Evolutionary conservation across 2,888 invertebrate genomes (phyloP).

Genomic region (Alloscopus bannaensis): DNA sequence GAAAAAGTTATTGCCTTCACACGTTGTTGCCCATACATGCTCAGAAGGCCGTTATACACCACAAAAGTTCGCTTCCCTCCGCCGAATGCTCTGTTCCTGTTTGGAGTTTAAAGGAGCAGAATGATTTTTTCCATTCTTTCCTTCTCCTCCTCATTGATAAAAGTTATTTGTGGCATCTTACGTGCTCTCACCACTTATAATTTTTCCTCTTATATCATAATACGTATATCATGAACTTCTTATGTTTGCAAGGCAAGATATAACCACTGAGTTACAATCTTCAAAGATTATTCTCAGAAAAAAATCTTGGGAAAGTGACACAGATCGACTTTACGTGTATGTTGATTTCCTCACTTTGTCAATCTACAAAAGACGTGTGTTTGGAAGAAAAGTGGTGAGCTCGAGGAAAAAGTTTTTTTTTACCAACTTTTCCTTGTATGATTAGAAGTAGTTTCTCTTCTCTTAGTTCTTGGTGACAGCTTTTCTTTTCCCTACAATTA

Average conservation of each 20-base stretch:
- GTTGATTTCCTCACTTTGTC: conserved; percentile 1
- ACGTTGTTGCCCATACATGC: too few relatives aligned
- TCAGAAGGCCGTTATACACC: too few relatives aligned
- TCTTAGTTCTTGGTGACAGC: conserved; percentile 40
- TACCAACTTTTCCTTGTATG: conserved; percentile 26
- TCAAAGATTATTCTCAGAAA: not conserved
- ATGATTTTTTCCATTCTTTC: not conserved
- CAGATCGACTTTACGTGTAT: too few relatives aligned
- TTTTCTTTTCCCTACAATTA: conserved; percentile 40
- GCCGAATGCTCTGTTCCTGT: not conserved
- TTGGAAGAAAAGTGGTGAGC: too few relatives aligned
- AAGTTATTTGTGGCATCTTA: not conserved
- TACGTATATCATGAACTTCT: not conserved
- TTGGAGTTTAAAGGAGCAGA: not conserved
- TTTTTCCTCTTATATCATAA: not conserved
- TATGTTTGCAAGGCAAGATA: not conserved
- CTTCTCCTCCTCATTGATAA: too few relatives aligned
- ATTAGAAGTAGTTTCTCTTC: conserved; percentile 23
- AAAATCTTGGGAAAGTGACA: not conserved
- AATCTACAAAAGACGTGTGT: conserved; percentile 17
- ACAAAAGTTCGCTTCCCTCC: not conserved
- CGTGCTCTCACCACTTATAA: not conserved
- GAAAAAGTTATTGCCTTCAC: not conserved
- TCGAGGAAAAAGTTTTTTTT: conserved; percentile 38
- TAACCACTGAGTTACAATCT: not conserved